phyloP scores from a whole-genome alignment of 2,888 invertebrate genomes.

The Idaea aversata region DNA sequence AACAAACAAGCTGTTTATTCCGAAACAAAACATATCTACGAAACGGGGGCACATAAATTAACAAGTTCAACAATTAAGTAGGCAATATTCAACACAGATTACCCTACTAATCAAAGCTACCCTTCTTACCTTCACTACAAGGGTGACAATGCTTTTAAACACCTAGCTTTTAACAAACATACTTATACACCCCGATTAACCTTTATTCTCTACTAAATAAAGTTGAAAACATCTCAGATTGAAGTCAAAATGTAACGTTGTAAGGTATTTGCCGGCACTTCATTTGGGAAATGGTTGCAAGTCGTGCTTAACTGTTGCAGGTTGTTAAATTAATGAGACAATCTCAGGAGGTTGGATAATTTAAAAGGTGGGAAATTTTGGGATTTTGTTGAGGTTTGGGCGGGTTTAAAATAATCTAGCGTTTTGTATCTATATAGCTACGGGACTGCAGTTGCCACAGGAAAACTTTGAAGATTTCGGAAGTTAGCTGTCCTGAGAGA shows the following conservation, averaged over 20 bases:
- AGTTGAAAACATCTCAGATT: conserved; percentile 15
- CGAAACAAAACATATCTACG: not conserved
- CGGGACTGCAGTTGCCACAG: too few species aligned
- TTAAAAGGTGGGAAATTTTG: conserved; percentile 76
- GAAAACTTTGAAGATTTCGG: too few species aligned
- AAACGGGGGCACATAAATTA: conserved; percentile 32
- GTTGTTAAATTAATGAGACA: conserved; percentile 80
- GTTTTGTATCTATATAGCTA: not conserved
- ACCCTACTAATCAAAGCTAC: conserved; percentile 64
- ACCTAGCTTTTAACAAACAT: conserved; percentile 27
- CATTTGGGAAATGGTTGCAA: conserved; percentile 76
- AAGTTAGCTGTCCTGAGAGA: too few species aligned
- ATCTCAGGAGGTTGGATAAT: conserved; percentile 71
- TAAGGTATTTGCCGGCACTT: conserved; percentile 65
- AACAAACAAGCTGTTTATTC: not conserved
- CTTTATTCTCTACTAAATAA: conserved; percentile 9
- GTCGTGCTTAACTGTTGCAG: conserved; percentile 77
- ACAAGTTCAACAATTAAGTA: conserved; percentile 40
- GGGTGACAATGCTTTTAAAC: conserved; percentile 55
- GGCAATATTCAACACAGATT: conserved; percentile 54
- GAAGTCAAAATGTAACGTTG: conserved; percentile 31
- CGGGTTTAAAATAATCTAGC: conserved; percentile 10
- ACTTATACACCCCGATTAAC: conserved; percentile 25
- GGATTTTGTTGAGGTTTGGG: conserved; percentile 43
- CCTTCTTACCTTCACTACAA: conserved; percentile 49